A percentile compares a stretch with the other conserved stretches of the same genome.
phyloP scores from a whole-genome alignment of 2,888 invertebrate genomes.

The Anodontia alba region DNA sequence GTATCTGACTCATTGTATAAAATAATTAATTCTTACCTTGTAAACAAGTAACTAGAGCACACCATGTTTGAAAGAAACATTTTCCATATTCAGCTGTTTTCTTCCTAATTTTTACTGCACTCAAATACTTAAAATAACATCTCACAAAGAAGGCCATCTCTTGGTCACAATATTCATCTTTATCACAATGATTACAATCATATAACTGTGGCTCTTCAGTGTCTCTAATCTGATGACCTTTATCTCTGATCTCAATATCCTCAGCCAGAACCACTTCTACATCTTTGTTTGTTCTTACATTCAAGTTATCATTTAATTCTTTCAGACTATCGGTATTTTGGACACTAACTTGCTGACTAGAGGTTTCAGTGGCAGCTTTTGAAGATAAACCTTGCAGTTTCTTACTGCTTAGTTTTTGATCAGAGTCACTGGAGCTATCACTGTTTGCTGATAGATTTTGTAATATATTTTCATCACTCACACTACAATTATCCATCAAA shows the following conservation, averaged over 20 bases:
- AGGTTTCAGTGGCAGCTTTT: no score
- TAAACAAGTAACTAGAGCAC: constrained; percentile 68
- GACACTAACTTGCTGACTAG: no score
- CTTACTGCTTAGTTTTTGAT: no score
- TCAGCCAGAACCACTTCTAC: no score
- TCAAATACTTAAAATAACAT: constrained; percentile 68
- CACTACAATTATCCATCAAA: no score
- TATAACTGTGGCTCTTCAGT: background rate
- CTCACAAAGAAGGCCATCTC: constrained; percentile 66
- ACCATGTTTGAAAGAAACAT: constrained; percentile 64
- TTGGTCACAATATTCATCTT: constrained; percentile 1
- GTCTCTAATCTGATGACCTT: background rate
- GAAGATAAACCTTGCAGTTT: no score
- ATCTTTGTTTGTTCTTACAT: no score
- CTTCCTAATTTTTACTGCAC: constrained; percentile 47
- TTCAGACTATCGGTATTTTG: no score
- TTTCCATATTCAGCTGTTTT: constrained; percentile 17
- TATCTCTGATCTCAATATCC: background rate
- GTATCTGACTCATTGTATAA: no score
- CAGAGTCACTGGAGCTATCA: background rate
- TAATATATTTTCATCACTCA: background rate
- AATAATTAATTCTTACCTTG: constrained; percentile 73
- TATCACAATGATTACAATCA: constrained; percentile 4
- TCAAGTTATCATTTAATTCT: no score
- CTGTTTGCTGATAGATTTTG: background rate